Evolutionary conservation across 1,140 invertebrate genomes (phyloP), one percentile per base, ranked within the genome.

Genomic region (Temnothorax longispinosus): DNA sequence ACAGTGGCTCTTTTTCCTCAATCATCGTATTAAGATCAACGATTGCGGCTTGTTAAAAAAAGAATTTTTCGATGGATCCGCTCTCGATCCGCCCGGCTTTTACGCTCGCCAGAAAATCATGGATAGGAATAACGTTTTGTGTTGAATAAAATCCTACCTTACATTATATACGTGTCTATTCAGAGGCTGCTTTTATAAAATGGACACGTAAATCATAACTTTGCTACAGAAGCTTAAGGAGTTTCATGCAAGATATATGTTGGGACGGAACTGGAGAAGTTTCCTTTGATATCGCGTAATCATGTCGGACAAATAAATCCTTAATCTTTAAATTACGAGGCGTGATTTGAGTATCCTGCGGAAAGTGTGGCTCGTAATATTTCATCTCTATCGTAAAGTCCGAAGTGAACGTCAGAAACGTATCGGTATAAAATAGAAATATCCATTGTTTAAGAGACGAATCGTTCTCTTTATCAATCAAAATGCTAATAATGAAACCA

Each of bases 251-350:
- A 32, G 8, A 50, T 47, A 50, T 47, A 84, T 38, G 41, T 47
- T 74, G 21, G 13, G 21, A 2, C 8, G 27, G 13, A 82, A 82
- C 15, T 15, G 67, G 8, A 41, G n/a, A 62, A 75, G 18, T 47
- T 74, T 75, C 15, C 18, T 60, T 60, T 60, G 41, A 52, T 60
- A 44, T 47, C 32, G 41, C 41, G 69, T 84, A 84, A 84, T 74
- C 69, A 47, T 84, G 54, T 82, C 50, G 38, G 38, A 82, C 80
- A 75, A 60, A 84, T 62, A 75, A 13, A 60, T 21, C 27, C 54
- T 74, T 74, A 82, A 84, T 84, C 54, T n/a, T 50, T 21, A 74
- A 75, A 44, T 75, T 62, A 75, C 41, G n/a, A 84, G 41, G 7
- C n/a, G 18, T 47, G 47, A 18, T 71, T 82, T 52, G 52, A 82